These are phyloP conservation scores for Cercocebus atys DNA, from an alignment of 2,113 vertebrate species.

Conservation along the genomic window DNA sequence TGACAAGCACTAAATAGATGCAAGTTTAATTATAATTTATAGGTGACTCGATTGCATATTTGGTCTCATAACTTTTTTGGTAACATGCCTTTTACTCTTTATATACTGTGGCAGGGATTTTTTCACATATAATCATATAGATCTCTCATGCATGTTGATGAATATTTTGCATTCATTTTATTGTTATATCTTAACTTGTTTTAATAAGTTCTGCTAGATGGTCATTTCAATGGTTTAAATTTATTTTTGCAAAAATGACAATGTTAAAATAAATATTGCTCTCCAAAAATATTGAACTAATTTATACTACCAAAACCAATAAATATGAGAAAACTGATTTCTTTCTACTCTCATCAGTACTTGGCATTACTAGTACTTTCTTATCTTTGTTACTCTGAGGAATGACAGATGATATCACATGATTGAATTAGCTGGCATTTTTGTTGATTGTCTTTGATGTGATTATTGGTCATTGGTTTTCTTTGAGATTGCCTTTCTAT, in stretches of 20 bases:
- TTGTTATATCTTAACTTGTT: background rate
- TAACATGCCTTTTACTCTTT: background rate
- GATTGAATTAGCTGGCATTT: background rate
- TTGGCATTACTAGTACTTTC: background rate
- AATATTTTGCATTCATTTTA: slow-evolving; percentile 3
- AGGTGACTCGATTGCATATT: background rate
- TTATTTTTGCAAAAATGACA: background rate
- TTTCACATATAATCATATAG: background rate
- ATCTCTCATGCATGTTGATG: background rate
- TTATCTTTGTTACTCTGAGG: background rate
- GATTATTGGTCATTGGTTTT: background rate
- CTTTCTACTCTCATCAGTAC: background rate
- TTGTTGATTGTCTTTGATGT: background rate
- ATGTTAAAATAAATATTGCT: background rate
- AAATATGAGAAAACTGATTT: background rate
- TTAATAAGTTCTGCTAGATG: background rate
- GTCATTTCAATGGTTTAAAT: background rate
- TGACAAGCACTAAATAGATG: background rate
- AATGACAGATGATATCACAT: background rate
- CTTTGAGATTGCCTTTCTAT: background rate
- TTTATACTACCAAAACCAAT: background rate
- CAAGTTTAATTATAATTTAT: background rate
- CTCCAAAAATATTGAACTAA: background rate
- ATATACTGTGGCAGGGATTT: background rate
- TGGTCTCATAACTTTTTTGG: background rate